Evolutionary conservation across 2,888 invertebrate genomes (phyloP).

Genomic region (Allygus modestus): DNA sequence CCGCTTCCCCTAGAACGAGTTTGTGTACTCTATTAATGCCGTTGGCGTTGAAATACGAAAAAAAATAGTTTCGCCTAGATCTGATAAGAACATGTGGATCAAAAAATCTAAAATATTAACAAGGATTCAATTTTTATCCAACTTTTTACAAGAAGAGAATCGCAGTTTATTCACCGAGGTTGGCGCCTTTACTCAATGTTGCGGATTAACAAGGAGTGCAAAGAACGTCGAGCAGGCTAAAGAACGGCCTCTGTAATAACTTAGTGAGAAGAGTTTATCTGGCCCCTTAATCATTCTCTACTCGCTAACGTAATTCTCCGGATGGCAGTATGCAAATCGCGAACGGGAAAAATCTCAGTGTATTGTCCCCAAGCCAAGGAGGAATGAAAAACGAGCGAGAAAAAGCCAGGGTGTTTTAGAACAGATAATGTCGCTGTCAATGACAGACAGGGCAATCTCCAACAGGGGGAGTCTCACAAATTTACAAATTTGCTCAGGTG

Average conservation of each 20-base stretch:
- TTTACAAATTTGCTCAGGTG: background rate
- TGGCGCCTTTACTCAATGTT: background rate
- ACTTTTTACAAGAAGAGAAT: too few relatives aligned
- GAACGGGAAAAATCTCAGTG: conserved; percentile 61
- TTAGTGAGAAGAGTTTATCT: conserved; percentile 56
- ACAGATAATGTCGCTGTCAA: conserved; percentile 60
- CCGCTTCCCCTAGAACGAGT: too few relatives aligned
- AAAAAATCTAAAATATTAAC: too few relatives aligned
- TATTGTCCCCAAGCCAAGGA: conserved; percentile 59
- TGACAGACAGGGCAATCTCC: conserved; percentile 43
- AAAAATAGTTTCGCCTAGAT: too few relatives aligned
- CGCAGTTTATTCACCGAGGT: too few relatives aligned
- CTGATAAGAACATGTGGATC: too few relatives aligned
- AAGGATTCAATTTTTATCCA: too few relatives aligned
- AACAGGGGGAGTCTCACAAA: background rate
- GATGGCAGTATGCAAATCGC: conserved; percentile 63
- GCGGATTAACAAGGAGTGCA: conserved; percentile 51
- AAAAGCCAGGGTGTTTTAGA: conserved; percentile 35
- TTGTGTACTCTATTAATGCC: too few relatives aligned
- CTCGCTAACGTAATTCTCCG: conserved; percentile 55
- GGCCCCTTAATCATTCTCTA: conserved; percentile 54
- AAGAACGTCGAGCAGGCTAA: conserved; percentile 30
- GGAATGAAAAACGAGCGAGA: conserved; percentile 58
- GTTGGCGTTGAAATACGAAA: too few relatives aligned
- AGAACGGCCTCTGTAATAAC: conserved; percentile 26